Base-by-base conservation (phyloP, 2,888 invertebrate species). In the Rotaria sp. region DNA sequence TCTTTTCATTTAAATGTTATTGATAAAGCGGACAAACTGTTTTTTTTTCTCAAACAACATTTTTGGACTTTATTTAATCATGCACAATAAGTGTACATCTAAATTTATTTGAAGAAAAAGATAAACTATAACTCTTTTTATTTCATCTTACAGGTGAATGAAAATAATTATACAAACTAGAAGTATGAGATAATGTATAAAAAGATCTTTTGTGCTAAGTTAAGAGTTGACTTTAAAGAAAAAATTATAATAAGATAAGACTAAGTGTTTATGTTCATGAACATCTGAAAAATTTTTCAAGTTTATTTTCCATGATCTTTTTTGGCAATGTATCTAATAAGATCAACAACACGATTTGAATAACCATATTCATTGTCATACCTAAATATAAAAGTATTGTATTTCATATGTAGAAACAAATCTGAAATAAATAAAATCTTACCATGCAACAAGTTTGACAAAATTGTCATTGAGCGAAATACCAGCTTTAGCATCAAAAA, bases 331-430 rank as follows among this genome's bases (percentile, higher is more conserved):
- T 75, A 85, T 67, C 80, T 55, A 35, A 86, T 80, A 91, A 99
- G 94, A 92, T 99, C 98, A 90, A 97, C 94, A 89, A 99, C 97
- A 91, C 98, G 94, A 94, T 94, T 94, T 90, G 97, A 97, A 93
- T 99, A 99, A 87, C 98, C 98, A 91, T 93, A 97, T 92, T 99
- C 99, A 92, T 99, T 99, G 93, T 99, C 99, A 92, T 98, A 98
- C 80, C 80, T 80, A 21, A 26, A 80, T 5, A 75, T 3, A 80
- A 0, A n/a, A 41, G 7, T 18, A 67, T 13, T 30, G 3, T 15
- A 67, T 35, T 18, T 18, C 8, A 35, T n/a, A 57, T 10, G 5
- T 5, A 67, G 35, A 35, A 67, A 35, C 4, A 30, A 30, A 30
- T 67, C 2, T 24, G 2, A n/a, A 0, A 67, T 10, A 35, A 67